Conservation (phyloP, 2,888 invertebrate genomes). For the Andrena hattorfiana region DNA sequence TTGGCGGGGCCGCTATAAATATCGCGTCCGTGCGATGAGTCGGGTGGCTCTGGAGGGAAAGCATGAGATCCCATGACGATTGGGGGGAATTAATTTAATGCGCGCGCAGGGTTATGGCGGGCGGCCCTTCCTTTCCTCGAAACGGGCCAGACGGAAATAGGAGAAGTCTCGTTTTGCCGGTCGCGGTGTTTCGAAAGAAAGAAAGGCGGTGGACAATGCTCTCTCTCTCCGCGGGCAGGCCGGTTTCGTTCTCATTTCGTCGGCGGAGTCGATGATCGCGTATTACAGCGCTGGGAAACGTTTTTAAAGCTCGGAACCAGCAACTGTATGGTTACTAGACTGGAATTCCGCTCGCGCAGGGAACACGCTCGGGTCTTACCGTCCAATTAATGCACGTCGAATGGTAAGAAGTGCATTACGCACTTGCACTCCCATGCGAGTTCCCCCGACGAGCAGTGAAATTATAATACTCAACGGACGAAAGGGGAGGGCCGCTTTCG, state of each 20-base stretch:
- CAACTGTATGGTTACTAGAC: slow-evolving; percentile 78
- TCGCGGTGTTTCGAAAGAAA: slow-evolving; percentile 11
- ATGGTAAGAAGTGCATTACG: slow-evolving; percentile 63
- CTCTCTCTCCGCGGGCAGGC: slow-evolving; percentile 1
- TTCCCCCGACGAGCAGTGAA: slow-evolving; percentile 10
- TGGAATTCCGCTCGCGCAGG: slow-evolving; percentile 76
- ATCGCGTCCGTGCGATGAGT: slow-evolving; percentile 34
- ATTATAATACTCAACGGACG: slow-evolving; percentile 30
- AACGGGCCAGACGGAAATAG: slow-evolving; percentile 6
- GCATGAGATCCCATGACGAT: slow-evolving; percentile 7
- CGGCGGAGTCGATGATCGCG: slow-evolving; percentile 48
- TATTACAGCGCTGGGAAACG: slow-evolving; percentile 62
- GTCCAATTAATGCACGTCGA: slow-evolving; percentile 72
- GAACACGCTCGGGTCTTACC: slow-evolving; percentile 64
- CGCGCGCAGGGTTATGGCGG: neutral
- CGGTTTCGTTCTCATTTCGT: slow-evolving; percentile 34
- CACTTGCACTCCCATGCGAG: slow-evolving; percentile 54
- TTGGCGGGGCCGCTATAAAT: slow-evolving; percentile 51
- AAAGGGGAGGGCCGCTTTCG: neutral
- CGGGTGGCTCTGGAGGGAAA: slow-evolving; percentile 25
- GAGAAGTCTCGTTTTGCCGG: neutral
- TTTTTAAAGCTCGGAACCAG: slow-evolving; percentile 65
- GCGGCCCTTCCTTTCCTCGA: neutral
- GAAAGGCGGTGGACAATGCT: slow-evolving; percentile 4
- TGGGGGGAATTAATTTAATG: slow-evolving; percentile 10